Conservation (phyloP, 2,797 vertebrate genomes). For the Micropoecilia bifurca region DNA sequence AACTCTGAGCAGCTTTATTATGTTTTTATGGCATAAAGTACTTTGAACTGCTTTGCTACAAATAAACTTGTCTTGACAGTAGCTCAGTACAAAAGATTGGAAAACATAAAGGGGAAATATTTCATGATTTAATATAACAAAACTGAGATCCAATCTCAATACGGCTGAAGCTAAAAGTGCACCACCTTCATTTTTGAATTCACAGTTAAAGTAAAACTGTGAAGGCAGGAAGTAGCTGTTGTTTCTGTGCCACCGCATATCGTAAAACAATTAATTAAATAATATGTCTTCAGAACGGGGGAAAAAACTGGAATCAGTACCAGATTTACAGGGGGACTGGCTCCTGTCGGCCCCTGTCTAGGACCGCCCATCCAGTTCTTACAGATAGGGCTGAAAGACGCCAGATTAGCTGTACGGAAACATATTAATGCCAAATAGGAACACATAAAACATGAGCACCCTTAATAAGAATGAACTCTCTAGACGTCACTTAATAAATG, state of each 20-base stretch:
- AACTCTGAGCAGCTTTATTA: too few species aligned
- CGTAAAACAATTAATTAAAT: background rate
- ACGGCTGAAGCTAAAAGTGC: too few species aligned
- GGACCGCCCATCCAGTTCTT: background rate
- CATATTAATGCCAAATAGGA: background rate
- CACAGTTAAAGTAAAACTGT: too few species aligned
- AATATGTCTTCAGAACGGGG: background rate
- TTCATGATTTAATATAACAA: too few species aligned
- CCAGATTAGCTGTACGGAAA: background rate
- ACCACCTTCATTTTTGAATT: too few species aligned
- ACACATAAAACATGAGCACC: background rate
- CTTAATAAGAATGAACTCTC: background rate
- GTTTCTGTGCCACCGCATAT: background rate
- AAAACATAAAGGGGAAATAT: too few species aligned
- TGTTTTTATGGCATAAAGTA: too few species aligned
- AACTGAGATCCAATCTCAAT: too few species aligned
- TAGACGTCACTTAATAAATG: background rate
- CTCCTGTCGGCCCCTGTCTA: background rate
- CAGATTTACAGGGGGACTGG: background rate
- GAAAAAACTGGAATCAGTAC: too few species aligned
- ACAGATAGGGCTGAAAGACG: background rate
- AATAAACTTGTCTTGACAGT: too few species aligned
- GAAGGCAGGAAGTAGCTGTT: background rate
- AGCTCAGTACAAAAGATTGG: too few species aligned
- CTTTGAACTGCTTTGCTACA: too few species aligned